Base-by-base conservation (phyloP, 30 jellyfish, hydroid and myxozoan genomes). In the Catostylus mosaicus region DNA sequence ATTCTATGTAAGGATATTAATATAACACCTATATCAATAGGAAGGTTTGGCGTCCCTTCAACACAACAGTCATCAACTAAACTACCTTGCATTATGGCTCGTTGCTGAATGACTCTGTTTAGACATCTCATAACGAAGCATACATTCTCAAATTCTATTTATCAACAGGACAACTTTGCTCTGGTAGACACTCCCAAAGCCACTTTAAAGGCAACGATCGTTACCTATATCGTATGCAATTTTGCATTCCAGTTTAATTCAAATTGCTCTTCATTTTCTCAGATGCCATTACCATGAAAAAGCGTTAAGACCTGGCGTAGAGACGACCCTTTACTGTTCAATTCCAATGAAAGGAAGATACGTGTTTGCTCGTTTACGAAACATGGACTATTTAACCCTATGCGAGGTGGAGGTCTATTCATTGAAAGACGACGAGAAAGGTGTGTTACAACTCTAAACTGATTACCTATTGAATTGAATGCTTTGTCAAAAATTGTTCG, bases 361-460 rank as follows among this genome's bases (percentile, higher is more conserved):
- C 33, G 89, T 79, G 16, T 79, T 3, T 51, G 72, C 64, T 23
- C 51, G 80, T 12, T 40, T 79, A 19, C 64, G 82, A 26, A 82
- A 30, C 32, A 60, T 20, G 33, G 82, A 79, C 29, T 43, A 61
- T 23, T 56, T 79, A 35, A 79, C 89, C 16, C 89, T 79, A 1
- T 79, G 89, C 30, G 89, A 79, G 45, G 89, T 79, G 30, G 73
- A 66, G 40, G 89, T 79, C 1, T 79, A 37, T 54, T 24, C 89
- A 7, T 23, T 63, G 72, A 64, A 79, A 35, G 48, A 20, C 18
- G 82, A 62, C 61, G 89, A 79, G 67, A 79, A 65, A 63, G 89
- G 89, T 79, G 18, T 18, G 77, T 24, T n/a, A n/a, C n/a, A n/a
- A n/a, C n/a, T n/a, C n/a, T n/a, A n/a, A n/a, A n/a, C n/a, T n/a